Evolutionary conservation across 1,140 invertebrate genomes (phyloP).

Genomic region (Adelges cooleyi): DNA sequence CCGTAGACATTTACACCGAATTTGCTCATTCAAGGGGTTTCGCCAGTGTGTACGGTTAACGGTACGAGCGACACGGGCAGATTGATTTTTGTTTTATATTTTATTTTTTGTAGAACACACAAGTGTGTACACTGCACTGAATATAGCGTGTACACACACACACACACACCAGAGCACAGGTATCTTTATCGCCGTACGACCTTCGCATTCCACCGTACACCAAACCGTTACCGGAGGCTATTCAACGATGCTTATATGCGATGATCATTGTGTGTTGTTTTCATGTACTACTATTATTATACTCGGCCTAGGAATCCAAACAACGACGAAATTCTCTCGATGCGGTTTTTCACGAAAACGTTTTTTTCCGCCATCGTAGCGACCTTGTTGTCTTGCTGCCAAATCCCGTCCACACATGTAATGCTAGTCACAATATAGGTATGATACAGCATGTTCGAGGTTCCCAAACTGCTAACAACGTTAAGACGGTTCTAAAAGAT

Average conservation of each 20-base stretch:
- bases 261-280: background rate
- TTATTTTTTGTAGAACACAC: conserved; percentile 1
- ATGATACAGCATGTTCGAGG: no score
- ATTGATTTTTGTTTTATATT: background rate
- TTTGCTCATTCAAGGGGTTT: background rate
- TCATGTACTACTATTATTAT: no score
- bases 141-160: background rate
- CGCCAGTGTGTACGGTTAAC: background rate
- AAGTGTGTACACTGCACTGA: background rate
- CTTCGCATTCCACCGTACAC: conserved; percentile 14
- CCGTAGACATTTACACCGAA: no score
- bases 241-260: background rate
- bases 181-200: conserved; percentile 6
- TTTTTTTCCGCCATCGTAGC: no score
- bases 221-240: background rate
- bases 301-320: no score
- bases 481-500: no score
- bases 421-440: no score
- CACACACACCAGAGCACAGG: background rate
- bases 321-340: no score
- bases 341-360: no score
- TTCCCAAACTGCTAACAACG: no score
- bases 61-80: background rate
- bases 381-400: no score
- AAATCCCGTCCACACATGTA: no score